Evolutionary conservation across 2,888 invertebrate genomes (phyloP).

Genomic region (Clistopyga incitator): DNA sequence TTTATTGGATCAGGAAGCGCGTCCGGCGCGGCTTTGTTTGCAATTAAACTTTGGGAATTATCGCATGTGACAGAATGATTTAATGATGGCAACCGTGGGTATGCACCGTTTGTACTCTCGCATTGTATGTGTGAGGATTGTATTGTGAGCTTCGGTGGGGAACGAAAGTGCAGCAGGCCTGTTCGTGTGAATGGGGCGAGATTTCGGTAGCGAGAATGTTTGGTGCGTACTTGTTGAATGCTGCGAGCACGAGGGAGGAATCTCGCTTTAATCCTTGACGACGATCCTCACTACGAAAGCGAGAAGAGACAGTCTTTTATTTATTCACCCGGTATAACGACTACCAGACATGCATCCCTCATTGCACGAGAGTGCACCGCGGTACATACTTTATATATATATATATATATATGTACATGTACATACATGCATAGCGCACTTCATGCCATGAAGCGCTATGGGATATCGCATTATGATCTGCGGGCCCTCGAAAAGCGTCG

Average conservation of each 20-base stretch:
- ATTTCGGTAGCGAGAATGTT: slow-evolving; percentile 17
- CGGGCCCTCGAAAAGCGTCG: slow-evolving; percentile 62
- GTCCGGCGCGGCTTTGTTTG: neutral
- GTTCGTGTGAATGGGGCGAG: neutral
- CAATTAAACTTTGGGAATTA: slow-evolving; percentile 26
- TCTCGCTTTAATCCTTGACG: slow-evolving; percentile 37
- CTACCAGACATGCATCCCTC: slow-evolving; percentile 24
- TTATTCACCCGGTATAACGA: slow-evolving; percentile 45
- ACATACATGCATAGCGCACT: neutral
- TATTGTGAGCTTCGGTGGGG: slow-evolving; percentile 14
- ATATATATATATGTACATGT: too few relatives aligned
- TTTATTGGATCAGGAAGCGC: neutral
- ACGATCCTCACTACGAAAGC: slow-evolving; percentile 14
- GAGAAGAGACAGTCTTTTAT: slow-evolving; percentile 14
- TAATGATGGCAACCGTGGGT: slow-evolving; percentile 6
- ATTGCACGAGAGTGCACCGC: slow-evolving; percentile 22
- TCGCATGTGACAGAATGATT: slow-evolving; percentile 36
- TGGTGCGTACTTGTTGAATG: slow-evolving; percentile 42
- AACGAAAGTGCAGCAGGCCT: slow-evolving; percentile 30
- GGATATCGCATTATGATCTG: slow-evolving; percentile 61
- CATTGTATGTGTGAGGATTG: slow-evolving; percentile 8
- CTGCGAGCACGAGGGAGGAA: neutral
- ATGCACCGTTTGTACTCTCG: neutral
- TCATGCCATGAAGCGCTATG: slow-evolving; percentile 42
- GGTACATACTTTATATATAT: neutral